These are phyloP conservation scores for Xylophagus ater DNA, from an alignment of 2,888 invertebrate genomes.

Conservation along the genomic window DNA sequence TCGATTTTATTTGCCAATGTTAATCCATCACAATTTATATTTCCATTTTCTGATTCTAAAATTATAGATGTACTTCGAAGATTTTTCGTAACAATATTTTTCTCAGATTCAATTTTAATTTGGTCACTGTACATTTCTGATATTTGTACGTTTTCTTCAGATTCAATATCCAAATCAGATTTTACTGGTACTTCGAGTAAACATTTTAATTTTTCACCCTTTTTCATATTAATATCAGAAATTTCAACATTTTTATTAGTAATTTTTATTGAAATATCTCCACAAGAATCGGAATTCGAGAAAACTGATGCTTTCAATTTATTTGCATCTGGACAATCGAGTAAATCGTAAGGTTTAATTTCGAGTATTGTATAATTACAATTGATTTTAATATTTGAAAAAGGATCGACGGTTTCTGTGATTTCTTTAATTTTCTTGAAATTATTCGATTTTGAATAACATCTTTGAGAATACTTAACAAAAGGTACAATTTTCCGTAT, in stretches of 20 bases:
- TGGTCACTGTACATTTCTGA: constrained; percentile 27
- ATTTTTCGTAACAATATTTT: constrained; percentile 27
- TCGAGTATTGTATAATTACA: constrained; percentile 7
- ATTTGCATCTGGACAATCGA: constrained; percentile 17
- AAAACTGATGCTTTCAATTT: constrained; percentile 10
- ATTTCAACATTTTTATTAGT: constrained; percentile 9
- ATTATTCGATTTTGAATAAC: too few relatives aligned
- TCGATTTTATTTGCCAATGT: constrained; percentile 26
- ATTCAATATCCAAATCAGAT: constrained; percentile 26
- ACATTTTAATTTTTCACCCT: constrained; percentile 13
- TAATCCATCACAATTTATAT: constrained; percentile 28
- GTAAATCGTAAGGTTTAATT: constrained; percentile 16
- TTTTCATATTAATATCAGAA: not conserved
- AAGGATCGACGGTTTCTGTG: constrained; percentile 13
- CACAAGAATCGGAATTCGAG: not conserved
- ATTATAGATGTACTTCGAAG: constrained; percentile 26
- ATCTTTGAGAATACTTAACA: too few relatives aligned
- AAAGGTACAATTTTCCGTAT: too few relatives aligned
- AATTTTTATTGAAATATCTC: constrained; percentile 8
- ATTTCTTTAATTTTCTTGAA: constrained; percentile 7
- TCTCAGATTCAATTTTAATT: constrained; percentile 22
- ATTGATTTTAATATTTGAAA: constrained; percentile 15
- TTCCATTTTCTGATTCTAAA: constrained; percentile 26
- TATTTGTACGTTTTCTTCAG: constrained; percentile 23
- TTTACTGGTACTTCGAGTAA: constrained; percentile 30